These are phyloP conservation scores for Amphipoea lucens DNA, from an alignment of 2,888 invertebrate species.

Conservation along the genomic window DNA sequence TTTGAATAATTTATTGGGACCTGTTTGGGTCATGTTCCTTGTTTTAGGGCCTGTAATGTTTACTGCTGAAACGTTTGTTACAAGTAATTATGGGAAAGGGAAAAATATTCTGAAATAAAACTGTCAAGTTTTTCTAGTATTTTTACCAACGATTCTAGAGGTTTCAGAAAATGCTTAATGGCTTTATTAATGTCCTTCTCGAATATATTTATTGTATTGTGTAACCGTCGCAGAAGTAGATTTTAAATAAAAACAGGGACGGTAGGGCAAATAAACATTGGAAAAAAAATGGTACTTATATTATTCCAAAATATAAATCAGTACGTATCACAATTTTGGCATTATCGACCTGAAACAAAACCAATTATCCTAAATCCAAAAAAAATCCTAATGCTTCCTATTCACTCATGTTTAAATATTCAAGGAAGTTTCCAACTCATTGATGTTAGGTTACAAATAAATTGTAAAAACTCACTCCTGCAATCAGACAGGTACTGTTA, in stretches of 20 bases:
- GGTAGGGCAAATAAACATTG: background rate
- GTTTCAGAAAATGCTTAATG: background rate
- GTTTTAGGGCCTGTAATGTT: slow-evolving; percentile 4
- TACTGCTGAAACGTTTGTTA: slow-evolving; percentile 1
- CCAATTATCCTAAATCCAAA: background rate
- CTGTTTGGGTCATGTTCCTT: slow-evolving; percentile 36
- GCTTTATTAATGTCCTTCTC: background rate
- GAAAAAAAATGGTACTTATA: background rate
- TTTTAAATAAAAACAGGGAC: background rate
- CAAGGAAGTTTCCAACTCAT: no score
- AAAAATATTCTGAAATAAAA: background rate
- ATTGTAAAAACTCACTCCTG: background rate
- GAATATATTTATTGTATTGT: background rate
- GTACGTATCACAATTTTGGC: background rate
- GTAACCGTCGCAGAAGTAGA: background rate
- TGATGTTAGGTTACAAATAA: background rate
- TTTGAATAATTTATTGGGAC: slow-evolving; percentile 67
- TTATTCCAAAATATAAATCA: background rate
- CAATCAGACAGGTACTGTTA: background rate
- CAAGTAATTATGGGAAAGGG: background rate
- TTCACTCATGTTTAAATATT: background rate
- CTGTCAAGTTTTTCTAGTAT: background rate
- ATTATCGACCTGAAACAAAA: no score
- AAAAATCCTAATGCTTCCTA: background rate
- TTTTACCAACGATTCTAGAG: background rate